phyloP scores from a whole-genome alignment of 2,797 vertebrate species.

The Simalia tracyae region DNA sequence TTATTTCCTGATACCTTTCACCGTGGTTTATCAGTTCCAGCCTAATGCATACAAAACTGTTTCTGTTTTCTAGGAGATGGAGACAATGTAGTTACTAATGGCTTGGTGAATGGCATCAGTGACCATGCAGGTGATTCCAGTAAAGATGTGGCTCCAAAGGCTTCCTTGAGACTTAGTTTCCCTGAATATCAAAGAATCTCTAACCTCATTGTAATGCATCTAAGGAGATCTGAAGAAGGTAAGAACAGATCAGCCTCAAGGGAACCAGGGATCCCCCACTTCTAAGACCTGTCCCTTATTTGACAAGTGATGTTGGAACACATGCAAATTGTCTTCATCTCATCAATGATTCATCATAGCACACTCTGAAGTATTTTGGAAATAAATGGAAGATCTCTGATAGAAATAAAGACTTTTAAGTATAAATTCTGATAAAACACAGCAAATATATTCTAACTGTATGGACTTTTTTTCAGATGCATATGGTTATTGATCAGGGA shows the following conservation, averaged over 20 bases:
- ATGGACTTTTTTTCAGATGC: not conserved
- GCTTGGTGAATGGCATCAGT: constrained; percentile 72
- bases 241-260: constrained; percentile 17
- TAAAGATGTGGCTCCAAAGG: constrained; percentile 72
- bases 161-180: constrained; percentile 87
- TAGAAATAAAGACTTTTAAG: not conserved
- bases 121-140: constrained; percentile 73
- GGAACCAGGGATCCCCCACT: not conserved
- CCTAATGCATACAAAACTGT: not conserved
- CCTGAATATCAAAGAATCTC: constrained; percentile 91
- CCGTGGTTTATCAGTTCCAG: not conserved
- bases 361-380: not conserved
- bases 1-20: not conserved
- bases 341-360: no score
- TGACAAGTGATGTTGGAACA: not conserved
- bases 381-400: not conserved
- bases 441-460: not conserved
- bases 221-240: constrained; percentile 91
- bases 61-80: constrained; percentile 71
- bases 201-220: constrained; percentile 92
- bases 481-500: not conserved
- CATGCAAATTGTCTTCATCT: not conserved
- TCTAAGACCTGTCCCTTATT: not conserved
- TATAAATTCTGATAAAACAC: not conserved
- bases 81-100: constrained; percentile 75